Base-by-base conservation (phyloP, 2,888 invertebrate genomes). In the Drosophila testacea region DNA sequence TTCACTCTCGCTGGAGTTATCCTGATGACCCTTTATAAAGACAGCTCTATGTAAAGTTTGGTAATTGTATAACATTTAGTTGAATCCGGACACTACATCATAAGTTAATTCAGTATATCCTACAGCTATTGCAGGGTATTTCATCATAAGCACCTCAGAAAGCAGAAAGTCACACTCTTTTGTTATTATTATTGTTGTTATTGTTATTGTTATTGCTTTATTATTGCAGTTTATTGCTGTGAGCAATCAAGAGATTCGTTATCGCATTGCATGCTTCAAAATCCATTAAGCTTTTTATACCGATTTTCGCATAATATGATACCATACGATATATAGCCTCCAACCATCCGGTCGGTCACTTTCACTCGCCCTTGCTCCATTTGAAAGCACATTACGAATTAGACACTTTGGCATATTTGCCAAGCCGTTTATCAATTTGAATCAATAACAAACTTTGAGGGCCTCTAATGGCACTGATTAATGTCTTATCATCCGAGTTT, bases 191-290 rank as follows among this genome's bases (percentile, higher is more conserved):
- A 46, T 63, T 74, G 47, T 4, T 39, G 42, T 69, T 54, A 65
- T 62, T 72, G 52, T 69, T 84, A 81, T 70, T 70, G 52, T 68
- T 84, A 81, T 70, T 72, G 76, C 72, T 77, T 76, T 78, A 70
- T 81, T 83, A 74, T 70, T 88, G 86, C 73, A 69, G 64, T 76
- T 81, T 79, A 81, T 84, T 68, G 82, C 72, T 69, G 70, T 68
- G 60, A 16, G 60, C 62, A 59, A 69, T 77, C 63, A 73, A 65
- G 32, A 69, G 71, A 77, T 78, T 78, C 72, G 72, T 76, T 78
- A 69, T 77, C 74, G 74, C 60, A 48, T 57, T 60, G 75, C 75
- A 62, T 46, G 70, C 65, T 50, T 50, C 51, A 27, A 79, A 79
- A 75, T 75, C 64, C 77, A 77, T 77, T 79, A 79, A 46, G 36